Conservation (phyloP, 2,888 invertebrate species). For the Drosophila monieri region DNA sequence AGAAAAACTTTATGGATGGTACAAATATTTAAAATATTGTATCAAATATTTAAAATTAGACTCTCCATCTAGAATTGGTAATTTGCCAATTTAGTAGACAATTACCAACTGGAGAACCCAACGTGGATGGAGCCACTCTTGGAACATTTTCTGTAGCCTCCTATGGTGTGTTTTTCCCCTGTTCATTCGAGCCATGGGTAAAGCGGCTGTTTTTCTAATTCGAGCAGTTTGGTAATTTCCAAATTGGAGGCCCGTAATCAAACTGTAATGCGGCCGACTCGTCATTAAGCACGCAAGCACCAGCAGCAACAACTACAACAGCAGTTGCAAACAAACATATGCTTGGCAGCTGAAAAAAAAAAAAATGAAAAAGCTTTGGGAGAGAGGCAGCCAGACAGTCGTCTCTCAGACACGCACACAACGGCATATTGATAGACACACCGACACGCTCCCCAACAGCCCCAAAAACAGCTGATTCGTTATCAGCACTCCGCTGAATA, state of each 20-base stretch:
- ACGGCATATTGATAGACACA: slow-evolving; percentile 24
- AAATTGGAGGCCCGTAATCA: slow-evolving; percentile 72
- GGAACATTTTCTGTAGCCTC: slow-evolving; percentile 63
- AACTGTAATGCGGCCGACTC: slow-evolving; percentile 73
- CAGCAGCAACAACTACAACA: slow-evolving; percentile 29
- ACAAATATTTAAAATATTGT: neutral
- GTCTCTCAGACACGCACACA: slow-evolving; percentile 32
- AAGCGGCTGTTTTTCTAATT: slow-evolving; percentile 64
- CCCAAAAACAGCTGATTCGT: slow-evolving; percentile 70
- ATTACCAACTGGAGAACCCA: slow-evolving; percentile 7
- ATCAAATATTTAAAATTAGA: neutral
- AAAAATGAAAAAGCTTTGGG: slow-evolving; percentile 25
- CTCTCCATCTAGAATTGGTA: slow-evolving; percentile 18
- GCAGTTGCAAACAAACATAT: slow-evolving; percentile 60
- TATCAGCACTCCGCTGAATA: slow-evolving; percentile 70
- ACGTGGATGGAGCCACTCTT: slow-evolving; percentile 31
- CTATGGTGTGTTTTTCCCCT: slow-evolving; percentile 21
- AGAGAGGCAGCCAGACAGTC: slow-evolving; percentile 61
- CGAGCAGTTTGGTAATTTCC: slow-evolving; percentile 75
- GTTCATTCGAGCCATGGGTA: slow-evolving; percentile 15
- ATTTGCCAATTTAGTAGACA: slow-evolving; percentile 7
- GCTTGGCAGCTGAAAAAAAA: slow-evolving; percentile 39
- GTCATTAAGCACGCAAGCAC: slow-evolving; percentile 66
- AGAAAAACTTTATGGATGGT: too few species aligned
- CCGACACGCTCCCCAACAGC: slow-evolving; percentile 65